Evolutionary conservation across 37 sponge, comb jelly and placozoan genomes (phyloP), one percentile per base, ranked within the genome.

Genomic region (Cliona cf. orientalis): DNA sequence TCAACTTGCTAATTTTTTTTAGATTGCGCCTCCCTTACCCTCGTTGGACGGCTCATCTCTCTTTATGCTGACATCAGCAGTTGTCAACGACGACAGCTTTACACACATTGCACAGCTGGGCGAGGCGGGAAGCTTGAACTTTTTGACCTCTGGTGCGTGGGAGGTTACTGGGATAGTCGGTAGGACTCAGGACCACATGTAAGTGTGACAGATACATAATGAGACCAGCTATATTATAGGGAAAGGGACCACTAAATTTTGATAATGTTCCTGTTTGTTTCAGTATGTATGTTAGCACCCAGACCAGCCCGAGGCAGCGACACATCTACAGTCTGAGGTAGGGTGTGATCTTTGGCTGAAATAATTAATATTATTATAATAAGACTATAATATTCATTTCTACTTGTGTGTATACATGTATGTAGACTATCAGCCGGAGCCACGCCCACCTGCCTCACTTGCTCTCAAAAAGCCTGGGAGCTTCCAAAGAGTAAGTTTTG

Each of bases 211-310:
- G n/a, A n/a, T n/a, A n/a, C n/a, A n/a, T n/a, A n/a, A n/a, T n/a
- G n/a, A 9, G 22, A 21, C 25, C 25, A 25, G 26, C n/a, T 74
- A 57, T 76, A n/a, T 4, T 58, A 22, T 73, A 26, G 57, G 9
- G 58, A 12, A 26, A 28, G 74, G 29, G 70, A 23, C 23, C 49
- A 45, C 55, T 46, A 55, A 46, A 7, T 49, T 6, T 45, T 11
- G 11, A 6, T 62, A 62, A 37, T 44, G 29, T 72, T 45, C 58
- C 60, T 34, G 3, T 59, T 23, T 19, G 29, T 39, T 79, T 6
- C 46, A 91, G 91, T 9, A 46, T 91, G 14, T 91, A 86, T 58
- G 39, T 82, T 12, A 82, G 79, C 61, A 78, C 86, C 2, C 29
- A 82, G 46, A 21, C 63, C 1, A 29, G 76, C 26, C 62, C 78